Evolutionary conservation across 2,113 vertebrate species (phyloP), one percentile per base, ranked within the genome.

Genomic region (Tympanuchus pallidicinctus): DNA sequence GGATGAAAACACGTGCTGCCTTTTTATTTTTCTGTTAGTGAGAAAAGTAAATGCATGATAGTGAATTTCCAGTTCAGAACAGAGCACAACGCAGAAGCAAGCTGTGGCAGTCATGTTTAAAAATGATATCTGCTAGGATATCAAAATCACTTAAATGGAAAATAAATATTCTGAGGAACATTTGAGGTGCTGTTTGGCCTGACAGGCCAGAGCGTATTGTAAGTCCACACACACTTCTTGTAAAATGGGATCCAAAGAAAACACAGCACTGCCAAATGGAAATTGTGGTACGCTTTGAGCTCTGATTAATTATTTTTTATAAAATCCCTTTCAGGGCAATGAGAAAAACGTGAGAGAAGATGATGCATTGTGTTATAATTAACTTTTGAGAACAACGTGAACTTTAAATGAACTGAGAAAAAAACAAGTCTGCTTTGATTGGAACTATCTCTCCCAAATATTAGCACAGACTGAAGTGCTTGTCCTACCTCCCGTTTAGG

Each of bases 271-370:
- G 86, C 76, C 89, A 95, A 76, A 71, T 91, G 86, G 82, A 89
- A 94, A 91, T 28, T 86, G 19, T 83, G 82, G 47, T 80, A 94
- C 89, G 90, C 88, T 96, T 95, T 94, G 90, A 96, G 92, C 82
- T 95, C 92, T 85, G 94, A 96, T 96, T 93, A 96, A 96, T 94
- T 92, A 89, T 93, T 96, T 94, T 95, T 94, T 70, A 42, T 86
- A 77, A 40, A 82, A 61, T 91, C 75, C 77, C 79, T 88, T 89
- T 75, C 8, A 87, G 90, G 30, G 57, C 76, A 76, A 34, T 1
- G 38, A 93, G 75, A 82, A 92, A 92, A 97, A 92, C 6, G 66
- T 81, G 82, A 95, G 94, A 93, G 90, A 95, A 71, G 86, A 78
- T 70, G 93, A 76, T 86, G 45, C 56, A 38, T 52, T 76, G 24